Percentiles rank a stretch among this genome's conserved stretches.
Conservation (phyloP, 2,113 vertebrate genomes). For the Mellivora capensis region DNA sequence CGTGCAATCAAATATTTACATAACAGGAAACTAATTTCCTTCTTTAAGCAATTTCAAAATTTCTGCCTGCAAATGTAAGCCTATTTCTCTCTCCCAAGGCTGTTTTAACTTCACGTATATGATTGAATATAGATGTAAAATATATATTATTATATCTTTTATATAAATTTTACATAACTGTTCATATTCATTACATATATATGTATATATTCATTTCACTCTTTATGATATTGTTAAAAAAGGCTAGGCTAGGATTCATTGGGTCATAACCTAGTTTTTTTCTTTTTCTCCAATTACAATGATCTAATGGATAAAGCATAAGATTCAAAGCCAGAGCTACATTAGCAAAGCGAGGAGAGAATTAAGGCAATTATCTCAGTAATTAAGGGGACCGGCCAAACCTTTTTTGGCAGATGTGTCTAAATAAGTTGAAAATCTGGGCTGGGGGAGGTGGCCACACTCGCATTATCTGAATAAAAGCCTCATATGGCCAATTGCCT, state of each 20-base stretch:
- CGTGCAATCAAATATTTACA: conserved; percentile 31
- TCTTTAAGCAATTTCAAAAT: neutral
- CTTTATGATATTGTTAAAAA: neutral
- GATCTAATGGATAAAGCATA: conserved; percentile 13
- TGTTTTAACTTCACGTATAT: conserved; percentile 14
- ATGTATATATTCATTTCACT: neutral
- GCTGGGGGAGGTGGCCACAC: neutral
- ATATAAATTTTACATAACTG: neutral
- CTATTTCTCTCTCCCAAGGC: neutral
- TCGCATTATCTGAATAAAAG: neutral
- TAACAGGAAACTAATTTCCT: conserved; percentile 14
- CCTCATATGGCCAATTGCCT: neutral
- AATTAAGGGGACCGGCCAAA: conserved; percentile 21
- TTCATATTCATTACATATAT: neutral
- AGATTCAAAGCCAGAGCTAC: neutral
- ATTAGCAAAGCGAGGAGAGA: conserved; percentile 49
- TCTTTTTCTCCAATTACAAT: neutral
- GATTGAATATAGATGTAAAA: neutral
- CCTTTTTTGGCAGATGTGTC: neutral
- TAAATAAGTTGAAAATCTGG: conserved; percentile 16
- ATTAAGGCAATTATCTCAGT: conserved; percentile 47
- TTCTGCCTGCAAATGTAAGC: neutral
- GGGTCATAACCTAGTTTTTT: neutral
- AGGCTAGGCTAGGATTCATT: neutral
- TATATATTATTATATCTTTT: neutral